Evolutionary conservation across 2,113 vertebrate species (phyloP), one percentile per base, ranked within the genome.

Genomic region (Mungos mungo): DNA sequence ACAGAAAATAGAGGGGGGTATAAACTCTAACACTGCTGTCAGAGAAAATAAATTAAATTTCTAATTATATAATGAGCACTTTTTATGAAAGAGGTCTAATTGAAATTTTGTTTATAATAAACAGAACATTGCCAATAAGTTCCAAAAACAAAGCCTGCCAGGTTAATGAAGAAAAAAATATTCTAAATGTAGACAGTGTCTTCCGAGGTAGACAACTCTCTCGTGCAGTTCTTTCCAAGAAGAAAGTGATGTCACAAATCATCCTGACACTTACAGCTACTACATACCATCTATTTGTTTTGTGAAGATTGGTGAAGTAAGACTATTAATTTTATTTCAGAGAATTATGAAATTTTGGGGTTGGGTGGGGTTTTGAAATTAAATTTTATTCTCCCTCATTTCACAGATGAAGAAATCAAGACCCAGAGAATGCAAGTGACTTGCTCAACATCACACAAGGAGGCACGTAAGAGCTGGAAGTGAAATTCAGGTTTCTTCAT

Each of bases 81-180:
- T 91, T 81, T 94, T 52, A 69, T 13, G 23, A 88, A 95, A 57
- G 16, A 88, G 16, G 7, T 82, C 38, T 85, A n/a, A 82, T 15
- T 93, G 38, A 88, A 94, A 96, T 60, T 87, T 93, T 88, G 71
- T 15, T 18, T 87, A 63, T 83, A 76, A 88, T 54, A 57, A 83
- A 13, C 25, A 94, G 86, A 96, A 89, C 5, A 8, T 86, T 93
- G 18, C 54, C 38, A 79, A 12, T 82, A 72, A 33, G 8, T 74
- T 11, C 38, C 38, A 2, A 11, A 89, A 4, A 84, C 38, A 94
- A 90, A 86, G 7, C 2, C 88, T 77, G 35, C 27, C 76, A 45
- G 33, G 29, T 19, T 68, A 57, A 74, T 45, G 16, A 93, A 89
- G 47, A 76, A 90, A 77, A 90, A 66, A 6, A 33, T 84, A 76